phyloP scores from a whole-genome alignment of 2,797 vertebrate genomes.

The Lagorchestes hirsutus region DNA sequence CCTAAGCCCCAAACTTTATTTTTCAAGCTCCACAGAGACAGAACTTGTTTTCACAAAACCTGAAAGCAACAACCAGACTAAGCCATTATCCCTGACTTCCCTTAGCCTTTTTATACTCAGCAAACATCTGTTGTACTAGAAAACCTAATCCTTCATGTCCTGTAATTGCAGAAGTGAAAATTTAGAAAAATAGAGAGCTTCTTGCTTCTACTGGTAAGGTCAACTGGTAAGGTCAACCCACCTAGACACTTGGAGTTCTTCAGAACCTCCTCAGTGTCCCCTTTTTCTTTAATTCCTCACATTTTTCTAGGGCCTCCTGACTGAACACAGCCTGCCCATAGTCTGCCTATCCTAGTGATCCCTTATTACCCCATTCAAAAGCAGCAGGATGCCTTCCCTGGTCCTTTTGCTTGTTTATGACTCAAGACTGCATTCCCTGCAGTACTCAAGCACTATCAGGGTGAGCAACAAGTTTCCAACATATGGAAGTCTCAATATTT shows the following conservation, averaged over 20 bases:
- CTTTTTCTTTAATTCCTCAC: background rate
- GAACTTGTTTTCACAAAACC: background rate
- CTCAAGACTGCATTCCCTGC: no score
- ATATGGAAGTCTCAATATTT: background rate
- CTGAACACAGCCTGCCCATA: background rate
- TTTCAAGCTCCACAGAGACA: background rate
- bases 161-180: background rate
- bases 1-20: background rate
- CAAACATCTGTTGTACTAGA: background rate
- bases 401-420: no score
- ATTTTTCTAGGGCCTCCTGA: background rate
- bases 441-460: background rate
- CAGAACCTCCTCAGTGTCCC: background rate
- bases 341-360: background rate
- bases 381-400: background rate
- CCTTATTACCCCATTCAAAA: background rate
- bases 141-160: background rate
- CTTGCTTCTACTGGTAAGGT: background rate
- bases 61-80: background rate
- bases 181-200: background rate
- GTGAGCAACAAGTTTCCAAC: background rate
- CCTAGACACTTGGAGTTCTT: background rate
- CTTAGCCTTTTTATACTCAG: background rate
- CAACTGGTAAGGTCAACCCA: background rate
- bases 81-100: background rate